phyloP scores from a whole-genome alignment of 2,797 vertebrate genomes.

The Myotis daubentonii region DNA sequence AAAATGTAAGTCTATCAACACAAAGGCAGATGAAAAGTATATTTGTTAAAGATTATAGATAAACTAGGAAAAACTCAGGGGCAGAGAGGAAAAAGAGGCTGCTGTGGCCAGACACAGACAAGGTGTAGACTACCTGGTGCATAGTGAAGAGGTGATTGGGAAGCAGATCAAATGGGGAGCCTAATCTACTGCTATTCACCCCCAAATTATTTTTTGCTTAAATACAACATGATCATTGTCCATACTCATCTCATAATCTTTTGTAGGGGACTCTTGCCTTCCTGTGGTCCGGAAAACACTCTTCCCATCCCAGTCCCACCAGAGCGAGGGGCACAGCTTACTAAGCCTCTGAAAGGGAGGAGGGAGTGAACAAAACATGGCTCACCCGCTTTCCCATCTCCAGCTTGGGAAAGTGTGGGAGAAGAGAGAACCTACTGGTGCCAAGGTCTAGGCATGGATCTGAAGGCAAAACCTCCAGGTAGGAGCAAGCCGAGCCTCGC shows the following conservation, averaged over 20 bases:
- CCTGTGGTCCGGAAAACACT: neutral
- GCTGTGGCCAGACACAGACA: neutral
- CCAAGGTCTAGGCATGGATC: neutral
- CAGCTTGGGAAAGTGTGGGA: neutral
- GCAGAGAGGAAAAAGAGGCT: neutral
- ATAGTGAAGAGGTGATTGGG: neutral
- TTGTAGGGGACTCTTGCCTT: neutral
- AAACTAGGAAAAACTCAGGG: neutral
- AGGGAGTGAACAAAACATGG: neutral
- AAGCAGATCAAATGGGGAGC: neutral
- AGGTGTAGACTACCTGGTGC: neutral
- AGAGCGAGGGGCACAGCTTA: neutral
- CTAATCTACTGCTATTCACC: neutral
- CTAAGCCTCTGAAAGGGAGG: neutral
- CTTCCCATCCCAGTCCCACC: neutral
- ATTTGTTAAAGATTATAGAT: constrained; percentile 21
- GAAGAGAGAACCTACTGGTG: neutral
- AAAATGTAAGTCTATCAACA: constrained; percentile 1
- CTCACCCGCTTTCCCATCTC: neutral
- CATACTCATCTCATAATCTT: neutral
- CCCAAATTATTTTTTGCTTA: neutral
- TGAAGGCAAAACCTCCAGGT: neutral
- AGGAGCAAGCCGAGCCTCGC: neutral
- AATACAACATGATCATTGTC: neutral
- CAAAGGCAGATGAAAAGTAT: neutral